Evolutionary conservation across 64 coral and sea anemone genomes (phyloP).

Genomic region (Stichodactyla mertensii): DNA sequence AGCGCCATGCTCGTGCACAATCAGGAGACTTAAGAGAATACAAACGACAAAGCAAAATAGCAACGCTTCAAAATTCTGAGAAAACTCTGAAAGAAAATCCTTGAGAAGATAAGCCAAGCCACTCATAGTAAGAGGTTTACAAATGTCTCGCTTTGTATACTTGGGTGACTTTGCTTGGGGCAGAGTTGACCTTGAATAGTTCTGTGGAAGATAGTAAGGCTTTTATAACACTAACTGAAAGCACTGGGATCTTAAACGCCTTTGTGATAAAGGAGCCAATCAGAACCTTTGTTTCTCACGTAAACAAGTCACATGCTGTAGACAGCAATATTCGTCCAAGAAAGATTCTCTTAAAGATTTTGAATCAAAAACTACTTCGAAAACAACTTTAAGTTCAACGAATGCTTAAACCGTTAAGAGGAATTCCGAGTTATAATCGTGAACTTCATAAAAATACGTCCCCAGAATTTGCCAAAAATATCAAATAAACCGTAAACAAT

Average conservation of each 20-base stretch:
- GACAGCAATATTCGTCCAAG: too few relatives aligned
- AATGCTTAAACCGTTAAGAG: too few relatives aligned
- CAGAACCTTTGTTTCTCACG: neutral
- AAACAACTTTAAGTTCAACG: too few relatives aligned
- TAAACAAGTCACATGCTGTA: too few relatives aligned
- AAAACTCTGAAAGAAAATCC: neutral
- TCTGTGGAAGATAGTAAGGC: neutral
- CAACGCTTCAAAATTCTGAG: neutral
- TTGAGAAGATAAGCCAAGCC: neutral
- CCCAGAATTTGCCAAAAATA: neutral
- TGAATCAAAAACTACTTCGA: too few relatives aligned
- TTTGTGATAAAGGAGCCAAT: neutral
- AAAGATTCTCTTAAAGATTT: too few relatives aligned
- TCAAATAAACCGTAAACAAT: neutral
- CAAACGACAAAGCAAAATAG: neutral
- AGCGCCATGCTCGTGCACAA: neutral
- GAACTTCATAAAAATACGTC: too few relatives aligned
- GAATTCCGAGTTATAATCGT: too few relatives aligned
- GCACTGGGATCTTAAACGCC: too few relatives aligned
- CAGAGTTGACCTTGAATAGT: neutral
- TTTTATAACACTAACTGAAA: neutral
- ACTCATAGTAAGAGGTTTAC: neutral
- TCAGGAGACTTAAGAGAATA: neutral
- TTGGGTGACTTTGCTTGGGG: neutral
- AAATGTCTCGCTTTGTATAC: neutral